Evolutionary conservation across 2,888 invertebrate genomes (phyloP).

Genomic region (Mactromeris polynyma): DNA sequence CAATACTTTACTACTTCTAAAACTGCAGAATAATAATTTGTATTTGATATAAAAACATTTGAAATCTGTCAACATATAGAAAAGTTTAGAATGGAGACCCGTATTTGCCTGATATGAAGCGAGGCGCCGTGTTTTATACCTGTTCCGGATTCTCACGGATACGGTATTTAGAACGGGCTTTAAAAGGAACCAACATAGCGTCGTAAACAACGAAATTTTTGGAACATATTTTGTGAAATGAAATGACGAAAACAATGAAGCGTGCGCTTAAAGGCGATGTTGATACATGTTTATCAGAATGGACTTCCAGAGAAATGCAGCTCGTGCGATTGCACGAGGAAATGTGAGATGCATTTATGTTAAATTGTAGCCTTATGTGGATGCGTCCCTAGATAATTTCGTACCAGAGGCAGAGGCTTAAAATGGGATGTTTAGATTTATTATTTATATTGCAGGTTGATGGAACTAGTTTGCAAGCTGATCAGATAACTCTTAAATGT

Average conservation of each 20-base stretch:
- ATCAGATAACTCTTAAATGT: too few relatives aligned
- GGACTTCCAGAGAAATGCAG: constrained; percentile 72
- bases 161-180: background rate
- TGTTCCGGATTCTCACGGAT: too few relatives aligned
- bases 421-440: too few relatives aligned
- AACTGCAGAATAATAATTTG: too few relatives aligned
- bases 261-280: constrained; percentile 16
- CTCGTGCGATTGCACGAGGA: constrained; percentile 73
- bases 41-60: too few relatives aligned
- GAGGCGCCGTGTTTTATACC: too few relatives aligned
- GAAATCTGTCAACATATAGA: too few relatives aligned
- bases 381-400: background rate
- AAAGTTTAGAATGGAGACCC: too few relatives aligned
- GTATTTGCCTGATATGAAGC: too few relatives aligned
- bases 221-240: constrained; percentile 31
- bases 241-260: constrained; percentile 41
- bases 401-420: background rate
- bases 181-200: background rate
- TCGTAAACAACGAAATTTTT: constrained; percentile 33
- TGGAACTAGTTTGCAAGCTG: too few relatives aligned
- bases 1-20: too few relatives aligned
- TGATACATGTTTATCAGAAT: constrained; percentile 57
- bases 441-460: too few relatives aligned
- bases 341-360: constrained; percentile 54
- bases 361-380: background rate